Conservation (phyloP, 2,888 invertebrate genomes). For the Meghimatium bilineatum region DNA sequence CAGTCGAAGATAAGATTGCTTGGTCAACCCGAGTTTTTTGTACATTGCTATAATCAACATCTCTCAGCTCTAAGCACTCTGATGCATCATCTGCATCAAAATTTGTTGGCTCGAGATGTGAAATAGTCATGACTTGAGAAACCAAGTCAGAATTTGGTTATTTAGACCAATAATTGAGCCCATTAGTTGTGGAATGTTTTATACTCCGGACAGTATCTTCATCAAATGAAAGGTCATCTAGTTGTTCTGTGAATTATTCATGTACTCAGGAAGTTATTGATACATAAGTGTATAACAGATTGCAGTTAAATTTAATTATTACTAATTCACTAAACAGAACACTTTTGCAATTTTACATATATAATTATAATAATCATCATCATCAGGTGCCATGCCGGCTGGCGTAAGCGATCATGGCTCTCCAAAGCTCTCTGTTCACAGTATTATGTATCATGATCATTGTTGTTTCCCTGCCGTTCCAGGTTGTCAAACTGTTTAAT, state of each 20-base stretch:
- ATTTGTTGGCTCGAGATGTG: neutral
- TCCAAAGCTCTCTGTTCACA: too few species aligned
- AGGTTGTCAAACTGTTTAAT: too few species aligned
- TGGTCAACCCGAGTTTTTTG: neutral
- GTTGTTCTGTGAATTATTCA: neutral
- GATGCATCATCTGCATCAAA: neutral
- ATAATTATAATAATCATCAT: too few species aligned
- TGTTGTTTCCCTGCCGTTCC: too few species aligned
- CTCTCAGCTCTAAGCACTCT: neutral
- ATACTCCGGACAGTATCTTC: neutral
- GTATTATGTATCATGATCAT: too few species aligned
- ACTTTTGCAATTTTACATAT: too few species aligned
- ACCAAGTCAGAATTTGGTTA: neutral
- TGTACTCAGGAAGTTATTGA: too few species aligned
- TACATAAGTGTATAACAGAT: too few species aligned
- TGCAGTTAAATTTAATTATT: too few species aligned
- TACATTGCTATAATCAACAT: neutral
- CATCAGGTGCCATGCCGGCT: too few species aligned
- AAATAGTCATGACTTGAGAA: constrained; percentile 1
- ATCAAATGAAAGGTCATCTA: neutral
- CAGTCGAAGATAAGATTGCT: neutral
- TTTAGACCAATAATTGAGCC: neutral
- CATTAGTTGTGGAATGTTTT: neutral
- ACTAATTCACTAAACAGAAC: too few species aligned
- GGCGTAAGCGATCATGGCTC: too few species aligned